phyloP scores from a whole-genome alignment of 1,140 invertebrate genomes.

The Proales similis region DNA sequence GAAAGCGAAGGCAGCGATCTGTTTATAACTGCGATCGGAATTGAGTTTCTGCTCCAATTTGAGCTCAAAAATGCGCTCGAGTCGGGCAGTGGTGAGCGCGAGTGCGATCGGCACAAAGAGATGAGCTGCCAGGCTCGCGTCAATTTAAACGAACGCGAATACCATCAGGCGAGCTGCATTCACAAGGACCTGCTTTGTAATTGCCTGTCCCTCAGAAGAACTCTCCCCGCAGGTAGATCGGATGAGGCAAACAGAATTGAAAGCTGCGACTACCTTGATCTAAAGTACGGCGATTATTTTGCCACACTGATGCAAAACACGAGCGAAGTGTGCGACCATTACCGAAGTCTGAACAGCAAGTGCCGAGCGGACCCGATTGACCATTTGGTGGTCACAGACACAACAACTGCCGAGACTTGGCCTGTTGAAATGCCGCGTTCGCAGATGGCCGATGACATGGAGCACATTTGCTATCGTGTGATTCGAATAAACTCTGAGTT shows the following conservation, averaged over 20 bases:
- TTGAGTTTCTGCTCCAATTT: too few species aligned
- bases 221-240: not conserved
- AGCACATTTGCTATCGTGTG: constrained; percentile 7
- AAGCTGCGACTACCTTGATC: not conserved
- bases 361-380: not conserved
- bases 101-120: too few species aligned
- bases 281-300: not conserved
- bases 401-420: not conserved
- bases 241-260: not conserved
- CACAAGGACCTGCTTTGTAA: constrained; percentile 3
- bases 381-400: not conserved
- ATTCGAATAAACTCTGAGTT: not conserved
- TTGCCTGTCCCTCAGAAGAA: not conserved
- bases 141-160: too few species aligned
- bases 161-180: too few species aligned
- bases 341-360: not conserved
- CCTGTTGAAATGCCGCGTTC: not conserved
- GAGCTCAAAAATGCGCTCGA: too few species aligned
- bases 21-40: too few species aligned
- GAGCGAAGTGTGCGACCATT: not conserved
- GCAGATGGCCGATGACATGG: not conserved
- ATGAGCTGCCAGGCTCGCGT: too few species aligned
- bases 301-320: not conserved
- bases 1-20: too few species aligned
- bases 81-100: too few species aligned